A percentile compares a stretch with the other conserved stretches of the same genome.
Conservation (phyloP, 1,140 invertebrate species). For the Gyrodactylus salaris region DNA sequence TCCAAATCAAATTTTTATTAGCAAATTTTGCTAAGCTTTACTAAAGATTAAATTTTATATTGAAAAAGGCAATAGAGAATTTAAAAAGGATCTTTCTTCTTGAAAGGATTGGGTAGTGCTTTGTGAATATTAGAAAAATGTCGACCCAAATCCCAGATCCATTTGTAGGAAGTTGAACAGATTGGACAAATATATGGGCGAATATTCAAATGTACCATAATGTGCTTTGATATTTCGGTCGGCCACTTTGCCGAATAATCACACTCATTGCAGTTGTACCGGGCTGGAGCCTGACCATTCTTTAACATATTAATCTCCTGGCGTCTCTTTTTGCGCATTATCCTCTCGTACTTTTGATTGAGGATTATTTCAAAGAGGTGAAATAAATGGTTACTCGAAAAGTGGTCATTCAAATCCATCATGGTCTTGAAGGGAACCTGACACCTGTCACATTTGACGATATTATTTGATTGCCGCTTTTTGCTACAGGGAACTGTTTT, state of each 20-base stretch:
- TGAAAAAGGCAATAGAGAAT: too few relatives aligned
- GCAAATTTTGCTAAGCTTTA: too few relatives aligned
- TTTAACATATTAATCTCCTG: constrained; percentile 2
- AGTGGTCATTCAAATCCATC: neutral
- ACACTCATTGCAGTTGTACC: constrained; percentile 10
- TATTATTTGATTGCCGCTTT: neutral
- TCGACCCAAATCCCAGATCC: constrained; percentile 20
- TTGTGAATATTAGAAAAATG: constrained; percentile 12
- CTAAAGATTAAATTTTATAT: too few relatives aligned
- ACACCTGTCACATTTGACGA: neutral
- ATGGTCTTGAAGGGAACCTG: neutral
- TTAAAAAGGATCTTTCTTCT: too few relatives aligned
- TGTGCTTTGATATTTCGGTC: constrained; percentile 18
- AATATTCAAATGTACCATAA: constrained; percentile 16
- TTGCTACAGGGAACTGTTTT: neutral
- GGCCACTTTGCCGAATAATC: constrained; percentile 18
- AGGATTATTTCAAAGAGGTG: neutral
- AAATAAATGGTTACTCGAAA: neutral
- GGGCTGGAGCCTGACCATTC: neutral
- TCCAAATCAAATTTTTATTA: too few relatives aligned
- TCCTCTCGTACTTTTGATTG: neutral
- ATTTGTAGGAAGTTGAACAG: constrained; percentile 19
- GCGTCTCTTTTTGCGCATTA: neutral
- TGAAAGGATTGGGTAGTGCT: neutral
- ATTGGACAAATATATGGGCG: constrained; percentile 18